A percentile compares a stretch with the other conserved stretches of the same genome.
phyloP scores from a whole-genome alignment of 1,140 invertebrate species.

The Drusus annulatus region DNA sequence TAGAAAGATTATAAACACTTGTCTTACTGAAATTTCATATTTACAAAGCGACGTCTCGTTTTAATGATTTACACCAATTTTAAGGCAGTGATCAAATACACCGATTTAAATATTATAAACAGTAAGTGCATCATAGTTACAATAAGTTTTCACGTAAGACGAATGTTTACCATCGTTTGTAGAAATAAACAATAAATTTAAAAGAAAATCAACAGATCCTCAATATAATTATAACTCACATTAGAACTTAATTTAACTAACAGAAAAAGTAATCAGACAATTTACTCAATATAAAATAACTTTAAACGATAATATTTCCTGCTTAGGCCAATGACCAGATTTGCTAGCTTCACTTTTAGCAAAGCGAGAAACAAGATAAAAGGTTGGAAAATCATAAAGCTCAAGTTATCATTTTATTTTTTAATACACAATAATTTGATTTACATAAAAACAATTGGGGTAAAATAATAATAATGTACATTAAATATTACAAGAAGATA shows the following conservation, averaged over 20 bases:
- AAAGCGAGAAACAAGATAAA: background rate
- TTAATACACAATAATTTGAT: constrained; percentile 19
- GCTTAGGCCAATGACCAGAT: constrained; percentile 25
- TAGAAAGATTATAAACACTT: constrained; percentile 21
- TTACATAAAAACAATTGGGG: constrained; percentile 22
- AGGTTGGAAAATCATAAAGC: constrained; percentile 6
- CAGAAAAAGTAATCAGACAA: constrained; percentile 9
- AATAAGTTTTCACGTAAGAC: background rate
- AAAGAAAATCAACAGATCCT: background rate
- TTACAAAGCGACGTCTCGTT: no score
- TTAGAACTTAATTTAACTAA: constrained; percentile 8
- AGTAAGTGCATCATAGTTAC: background rate
- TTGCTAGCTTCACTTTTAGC: background rate
- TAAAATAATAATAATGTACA: constrained; percentile 54
- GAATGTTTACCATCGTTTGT: background rate
- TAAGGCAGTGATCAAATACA: background rate
- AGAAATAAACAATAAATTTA: background rate
- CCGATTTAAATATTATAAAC: background rate
- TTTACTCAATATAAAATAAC: constrained; percentile 14
- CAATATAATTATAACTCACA: constrained; percentile 8
- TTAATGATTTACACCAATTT: background rate
- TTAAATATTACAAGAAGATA: constrained; percentile 51
- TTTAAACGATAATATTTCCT: background rate
- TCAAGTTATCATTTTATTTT: constrained; percentile 16
- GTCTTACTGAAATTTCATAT: background rate